Evolutionary conservation across 1,140 invertebrate genomes (phyloP).

Genomic region (Coelopa frigida): DNA sequence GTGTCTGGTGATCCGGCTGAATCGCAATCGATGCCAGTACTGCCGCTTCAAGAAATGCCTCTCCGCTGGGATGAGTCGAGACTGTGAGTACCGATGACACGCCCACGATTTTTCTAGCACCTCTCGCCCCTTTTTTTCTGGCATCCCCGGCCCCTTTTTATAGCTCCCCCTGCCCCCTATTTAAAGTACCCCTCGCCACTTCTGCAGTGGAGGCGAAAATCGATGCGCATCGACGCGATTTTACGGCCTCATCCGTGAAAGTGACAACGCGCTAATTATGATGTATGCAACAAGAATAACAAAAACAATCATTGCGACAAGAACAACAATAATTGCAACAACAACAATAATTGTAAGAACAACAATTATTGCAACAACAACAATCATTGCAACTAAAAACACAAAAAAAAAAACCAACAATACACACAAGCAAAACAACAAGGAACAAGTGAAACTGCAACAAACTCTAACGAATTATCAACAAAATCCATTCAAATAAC

Average conservation of each 20-base stretch:
- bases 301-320: background rate
- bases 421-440: background rate
- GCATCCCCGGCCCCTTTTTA: too few species aligned
- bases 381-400: background rate
- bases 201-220: too few species aligned
- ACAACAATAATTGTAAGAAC: background rate
- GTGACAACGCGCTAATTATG: too few species aligned
- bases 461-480: too few species aligned
- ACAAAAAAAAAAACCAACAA: background rate
- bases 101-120: too few species aligned
- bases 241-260: too few species aligned
- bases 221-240: too few species aligned
- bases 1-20: slow-evolving; percentile 92
- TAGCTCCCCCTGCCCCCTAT: background rate
- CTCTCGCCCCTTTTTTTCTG: too few species aligned
- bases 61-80: slow-evolving; percentile 94
- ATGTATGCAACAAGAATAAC: too few species aligned
- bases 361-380: background rate
- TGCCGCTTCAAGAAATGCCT: slow-evolving; percentile 98
- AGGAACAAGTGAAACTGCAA: too few species aligned
- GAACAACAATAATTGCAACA: background rate
- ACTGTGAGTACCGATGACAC: slow-evolving; percentile 68
- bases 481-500: too few species aligned
- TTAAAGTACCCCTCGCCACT: background rate
- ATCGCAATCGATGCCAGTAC: slow-evolving; percentile 95